Percentiles rank a stretch among this genome's conserved stretches.
These are phyloP conservation scores for Ochropleura leucogaster DNA, from an alignment of 2,888 invertebrate genomes.

Conservation along the genomic window DNA sequence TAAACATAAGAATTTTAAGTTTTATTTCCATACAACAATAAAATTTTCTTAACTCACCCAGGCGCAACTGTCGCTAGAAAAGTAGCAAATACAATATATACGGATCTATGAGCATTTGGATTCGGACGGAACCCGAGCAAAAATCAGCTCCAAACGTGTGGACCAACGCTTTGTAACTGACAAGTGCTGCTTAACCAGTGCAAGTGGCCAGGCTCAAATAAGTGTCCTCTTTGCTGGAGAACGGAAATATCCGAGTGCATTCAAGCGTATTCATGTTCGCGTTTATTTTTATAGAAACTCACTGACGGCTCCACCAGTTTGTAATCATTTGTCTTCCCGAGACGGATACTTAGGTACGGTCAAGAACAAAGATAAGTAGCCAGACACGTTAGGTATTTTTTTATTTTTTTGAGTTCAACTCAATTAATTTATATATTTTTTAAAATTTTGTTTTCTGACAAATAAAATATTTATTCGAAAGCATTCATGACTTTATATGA, in stretches of 20 bases:
- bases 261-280: conserved; percentile 4
- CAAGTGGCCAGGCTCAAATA: conserved; percentile 33
- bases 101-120: conserved; percentile 30
- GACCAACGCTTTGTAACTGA: conserved; percentile 46
- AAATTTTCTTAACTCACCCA: neutral
- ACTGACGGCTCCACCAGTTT: neutral
- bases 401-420: too few species aligned
- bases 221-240: conserved; percentile 34
- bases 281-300: neutral
- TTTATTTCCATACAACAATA: neutral
- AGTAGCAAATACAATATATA: conserved; percentile 34
- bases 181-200: conserved; percentile 41
- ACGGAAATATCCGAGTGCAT: conserved; percentile 27
- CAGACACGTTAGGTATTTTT: too few species aligned
- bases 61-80: neutral
- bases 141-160: conserved; percentile 21
- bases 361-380: too few species aligned
- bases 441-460: too few species aligned
- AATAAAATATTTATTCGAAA: too few species aligned
- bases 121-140: conserved; percentile 35
- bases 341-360: neutral
- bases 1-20: neutral
- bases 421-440: too few species aligned
- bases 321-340: neutral
- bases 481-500: too few species aligned